Base-by-base conservation (phyloP, 2,888 invertebrate species). In the Cryptus armator region DNA sequence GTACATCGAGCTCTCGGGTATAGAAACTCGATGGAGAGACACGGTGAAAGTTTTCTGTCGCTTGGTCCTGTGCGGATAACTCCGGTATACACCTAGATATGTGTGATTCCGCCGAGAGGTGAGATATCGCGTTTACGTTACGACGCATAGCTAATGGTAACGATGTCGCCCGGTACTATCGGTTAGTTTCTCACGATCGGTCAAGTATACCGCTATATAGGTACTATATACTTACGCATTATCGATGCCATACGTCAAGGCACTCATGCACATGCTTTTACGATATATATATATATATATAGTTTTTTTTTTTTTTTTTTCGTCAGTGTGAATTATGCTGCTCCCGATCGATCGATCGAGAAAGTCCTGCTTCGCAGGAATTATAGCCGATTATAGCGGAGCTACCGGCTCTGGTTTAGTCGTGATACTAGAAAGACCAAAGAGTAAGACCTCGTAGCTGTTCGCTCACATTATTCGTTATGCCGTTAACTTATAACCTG, bases 171-270 rank as follows among this genome's bases (percentile, higher is more conserved):
- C 72, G 62, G 59, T 70, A 59, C 67, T 83, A 78, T 74, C 83
- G 78, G 19, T 62, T 43, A 79, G 78, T 83, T 83, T 83, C 83
- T 83, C 83, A 83, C 83, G 83, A 74, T 83, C 83, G 83, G 78
- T 79, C 83, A 83, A 83, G 78, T 79, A 79, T 78, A 77, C 76
- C 16, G 56, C 32, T 10, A 43, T 19, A 43, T 19, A 51, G 53
- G 24, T 74, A 51, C 53, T 78, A 51, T 78, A 78, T 83, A 83
- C 83, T 83, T 83, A 83, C 78, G 78, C 78, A 83, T 83, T 83
- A 83, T 74, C 78, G 74, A 74, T 79, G 72, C 74, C 67, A 70
- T 83, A 83, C 83, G 74, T 83, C 83, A 79, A 83, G 43, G 44
- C 74, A 51, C 72, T 37, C 67, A 48, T 19, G 46, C 16, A 46